A percentile compares a stretch with the other conserved stretches of the same genome.
Evolutionary conservation across 2,113 vertebrate species (phyloP).

Genomic region (Lates calcarifer): DNA sequence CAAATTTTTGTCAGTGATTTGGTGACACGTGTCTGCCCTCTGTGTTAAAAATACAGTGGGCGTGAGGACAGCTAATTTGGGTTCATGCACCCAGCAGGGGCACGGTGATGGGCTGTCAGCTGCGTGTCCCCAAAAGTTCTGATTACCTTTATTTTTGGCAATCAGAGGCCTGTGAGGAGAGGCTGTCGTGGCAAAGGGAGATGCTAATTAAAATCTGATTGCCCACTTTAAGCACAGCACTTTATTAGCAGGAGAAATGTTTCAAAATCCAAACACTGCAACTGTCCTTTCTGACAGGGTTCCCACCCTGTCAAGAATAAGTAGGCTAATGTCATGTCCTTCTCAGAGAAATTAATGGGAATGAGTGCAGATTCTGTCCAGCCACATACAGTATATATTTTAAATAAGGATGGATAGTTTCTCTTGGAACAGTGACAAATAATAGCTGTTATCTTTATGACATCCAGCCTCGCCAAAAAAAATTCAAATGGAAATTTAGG

Average conservation of each 20-base stretch:
- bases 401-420: background rate
- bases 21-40: constrained; percentile 12
- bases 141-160: constrained; percentile 23
- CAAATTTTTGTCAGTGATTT: background rate
- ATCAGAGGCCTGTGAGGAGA: background rate
- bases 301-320: constrained; percentile 20
- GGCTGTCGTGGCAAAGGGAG: background rate
- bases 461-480: background rate
- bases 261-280: background rate
- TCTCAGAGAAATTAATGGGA: constrained; percentile 10
- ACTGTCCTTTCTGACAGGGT: background rate
- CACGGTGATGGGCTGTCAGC: constrained; percentile 7
- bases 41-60: constrained; percentile 16
- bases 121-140: constrained; percentile 14
- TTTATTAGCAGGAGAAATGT: background rate
- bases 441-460: background rate
- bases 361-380: background rate
- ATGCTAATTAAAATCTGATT: constrained; percentile 24
- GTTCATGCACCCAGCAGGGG: background rate
- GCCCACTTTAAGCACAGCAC: background rate
- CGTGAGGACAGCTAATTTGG: constrained; percentile 35
- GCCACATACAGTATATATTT: fast-evolving
- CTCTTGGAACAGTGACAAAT: background rate
- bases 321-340: background rate
- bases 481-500: too few relatives aligned